A percentile compares a stretch with the other conserved stretches of the same genome.
phyloP scores from a whole-genome alignment of 2,888 invertebrate species.

The Cheilosia soror region DNA sequence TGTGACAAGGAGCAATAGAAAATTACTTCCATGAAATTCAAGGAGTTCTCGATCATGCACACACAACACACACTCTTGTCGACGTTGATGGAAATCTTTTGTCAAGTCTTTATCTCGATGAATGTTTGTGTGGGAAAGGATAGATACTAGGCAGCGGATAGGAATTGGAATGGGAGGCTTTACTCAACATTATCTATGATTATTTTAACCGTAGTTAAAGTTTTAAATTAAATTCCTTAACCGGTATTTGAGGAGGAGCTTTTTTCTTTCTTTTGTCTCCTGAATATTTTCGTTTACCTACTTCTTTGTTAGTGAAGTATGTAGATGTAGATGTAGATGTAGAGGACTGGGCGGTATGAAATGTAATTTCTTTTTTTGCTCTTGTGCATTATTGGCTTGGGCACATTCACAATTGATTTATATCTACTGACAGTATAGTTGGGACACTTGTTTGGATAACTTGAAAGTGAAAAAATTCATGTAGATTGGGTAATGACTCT shows the following conservation, averaged over 20 bases:
- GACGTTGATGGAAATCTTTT: conserved; percentile 25
- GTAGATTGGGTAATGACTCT: too few relatives aligned
- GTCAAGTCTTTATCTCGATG: conserved; percentile 24
- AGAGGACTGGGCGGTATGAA: neutral
- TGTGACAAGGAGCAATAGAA: conserved; percentile 66
- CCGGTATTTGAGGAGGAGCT: conserved; percentile 52
- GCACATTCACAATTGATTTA: neutral
- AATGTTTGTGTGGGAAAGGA: neutral
- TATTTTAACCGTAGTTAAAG: conserved; percentile 59
- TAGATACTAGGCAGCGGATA: neutral
- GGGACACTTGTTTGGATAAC: too few relatives aligned
- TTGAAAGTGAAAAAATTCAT: too few relatives aligned
- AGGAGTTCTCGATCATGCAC: conserved; percentile 41
- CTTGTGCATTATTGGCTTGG: conserved; percentile 46
- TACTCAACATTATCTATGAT: conserved; percentile 46
- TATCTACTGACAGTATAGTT: too few relatives aligned
- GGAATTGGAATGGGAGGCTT: neutral
- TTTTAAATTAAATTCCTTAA: conserved; percentile 70
- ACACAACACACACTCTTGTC: conserved; percentile 11
- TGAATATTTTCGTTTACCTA: neutral
- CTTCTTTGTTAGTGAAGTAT: neutral
- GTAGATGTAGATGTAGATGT: too few relatives aligned
- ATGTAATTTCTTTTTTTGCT: neutral
- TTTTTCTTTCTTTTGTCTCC: conserved; percentile 11
- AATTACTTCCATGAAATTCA: conserved; percentile 69